phyloP scores from a whole-genome alignment of 2,113 vertebrate species.

The Hydropotes inermis region DNA sequence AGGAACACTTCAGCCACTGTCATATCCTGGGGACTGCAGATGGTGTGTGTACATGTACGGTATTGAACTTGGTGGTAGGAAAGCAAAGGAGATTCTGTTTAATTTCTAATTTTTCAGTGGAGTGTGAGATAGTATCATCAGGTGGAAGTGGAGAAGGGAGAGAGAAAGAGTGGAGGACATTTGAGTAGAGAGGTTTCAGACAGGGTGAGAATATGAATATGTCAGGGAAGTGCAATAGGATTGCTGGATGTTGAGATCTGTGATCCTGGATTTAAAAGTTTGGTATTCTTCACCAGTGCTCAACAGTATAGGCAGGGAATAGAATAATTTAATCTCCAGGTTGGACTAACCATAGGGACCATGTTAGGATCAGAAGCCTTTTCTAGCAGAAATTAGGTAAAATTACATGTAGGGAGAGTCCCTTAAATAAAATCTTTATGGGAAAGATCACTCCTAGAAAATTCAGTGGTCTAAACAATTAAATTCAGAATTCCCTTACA shows the following conservation, averaged over 20 bases:
- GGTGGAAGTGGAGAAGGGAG: background rate
- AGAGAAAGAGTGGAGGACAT: background rate
- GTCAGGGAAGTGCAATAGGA: background rate
- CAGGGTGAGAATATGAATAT: background rate
- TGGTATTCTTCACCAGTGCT: background rate
- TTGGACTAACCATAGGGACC: background rate
- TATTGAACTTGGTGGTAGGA: background rate
- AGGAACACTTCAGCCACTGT: background rate
- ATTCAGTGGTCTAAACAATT: background rate
- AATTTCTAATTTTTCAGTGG: background rate
- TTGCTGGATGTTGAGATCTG: background rate
- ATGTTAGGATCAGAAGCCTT: background rate
- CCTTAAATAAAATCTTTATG: background rate
- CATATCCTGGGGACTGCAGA: background rate
- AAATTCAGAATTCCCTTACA: background rate
- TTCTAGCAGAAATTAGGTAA: background rate
- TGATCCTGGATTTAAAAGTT: background rate
- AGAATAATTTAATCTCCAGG: background rate
- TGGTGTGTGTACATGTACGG: background rate
- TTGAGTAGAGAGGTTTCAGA: background rate
- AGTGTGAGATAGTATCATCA: background rate
- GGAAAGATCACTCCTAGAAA: background rate
- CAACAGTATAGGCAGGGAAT: background rate
- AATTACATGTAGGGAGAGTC: background rate
- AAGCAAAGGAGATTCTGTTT: background rate